These are phyloP conservation scores for Euzetes globulus DNA, from an alignment of 2,888 invertebrate genomes.

Conservation along the genomic window DNA sequence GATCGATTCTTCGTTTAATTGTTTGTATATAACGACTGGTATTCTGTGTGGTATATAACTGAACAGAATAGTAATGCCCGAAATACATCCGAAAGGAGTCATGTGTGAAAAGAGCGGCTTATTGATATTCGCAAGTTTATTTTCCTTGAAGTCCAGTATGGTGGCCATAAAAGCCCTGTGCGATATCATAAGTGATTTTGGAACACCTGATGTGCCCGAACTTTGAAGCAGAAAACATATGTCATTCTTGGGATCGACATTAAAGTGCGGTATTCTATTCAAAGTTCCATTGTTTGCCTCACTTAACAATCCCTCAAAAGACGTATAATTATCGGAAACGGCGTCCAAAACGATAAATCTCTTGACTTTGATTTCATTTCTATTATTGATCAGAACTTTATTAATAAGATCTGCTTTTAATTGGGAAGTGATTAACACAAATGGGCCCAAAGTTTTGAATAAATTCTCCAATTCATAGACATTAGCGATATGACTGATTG, in stretches of 20 bases:
- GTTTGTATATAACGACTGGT: background rate
- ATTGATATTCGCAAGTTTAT: background rate
- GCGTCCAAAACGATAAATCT: background rate
- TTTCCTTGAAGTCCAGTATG: background rate
- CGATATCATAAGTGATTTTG: background rate
- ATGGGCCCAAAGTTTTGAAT: background rate
- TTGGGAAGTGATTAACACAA: background rate
- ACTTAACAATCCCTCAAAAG: background rate
- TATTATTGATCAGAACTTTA: background rate
- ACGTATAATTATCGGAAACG: background rate
- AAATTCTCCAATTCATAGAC: background rate
- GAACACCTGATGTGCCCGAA: slow-evolving; percentile 22
- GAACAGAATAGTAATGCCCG: background rate
- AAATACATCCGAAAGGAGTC: background rate
- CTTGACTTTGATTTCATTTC: background rate
- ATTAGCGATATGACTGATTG: background rate
- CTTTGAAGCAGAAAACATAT: background rate
- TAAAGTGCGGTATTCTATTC: background rate
- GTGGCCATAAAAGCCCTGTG: background rate
- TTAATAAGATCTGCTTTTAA: background rate
- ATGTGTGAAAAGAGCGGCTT: background rate
- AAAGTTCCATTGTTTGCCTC: background rate
- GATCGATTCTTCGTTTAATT: background rate
- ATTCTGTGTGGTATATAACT: background rate
- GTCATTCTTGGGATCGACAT: background rate